These are phyloP conservation scores for Diprion similis DNA, from an alignment of 1,140 invertebrate genomes.

Conservation along the genomic window DNA sequence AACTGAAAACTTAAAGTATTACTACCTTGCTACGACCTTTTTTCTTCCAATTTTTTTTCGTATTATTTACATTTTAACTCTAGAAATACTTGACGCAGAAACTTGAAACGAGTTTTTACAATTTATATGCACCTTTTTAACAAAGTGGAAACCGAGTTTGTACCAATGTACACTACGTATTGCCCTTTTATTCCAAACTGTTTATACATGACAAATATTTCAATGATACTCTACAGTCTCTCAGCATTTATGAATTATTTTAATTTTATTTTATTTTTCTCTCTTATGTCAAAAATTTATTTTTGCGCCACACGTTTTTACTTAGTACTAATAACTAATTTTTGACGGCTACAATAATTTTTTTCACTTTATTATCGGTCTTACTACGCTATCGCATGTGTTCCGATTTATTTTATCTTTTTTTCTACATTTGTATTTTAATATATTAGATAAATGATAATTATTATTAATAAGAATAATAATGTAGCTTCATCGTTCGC, in stretches of 20 bases:
- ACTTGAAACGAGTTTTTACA: no score
- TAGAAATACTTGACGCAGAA: not conserved
- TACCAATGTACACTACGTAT: no score
- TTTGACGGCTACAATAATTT: not conserved
- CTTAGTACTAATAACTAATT: slow-evolving; percentile 2
- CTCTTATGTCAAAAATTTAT: slow-evolving; percentile 48
- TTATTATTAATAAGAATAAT: not conserved
- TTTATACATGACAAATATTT: slow-evolving; percentile 34
- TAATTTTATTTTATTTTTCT: not conserved
- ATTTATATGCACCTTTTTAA: no score
- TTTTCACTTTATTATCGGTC: slow-evolving; percentile 20
- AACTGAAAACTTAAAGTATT: not conserved
- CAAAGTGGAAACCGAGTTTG: no score
- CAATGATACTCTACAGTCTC: slow-evolving; percentile 30
- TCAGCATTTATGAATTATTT: slow-evolving; percentile 32
- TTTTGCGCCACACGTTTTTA: slow-evolving; percentile 45
- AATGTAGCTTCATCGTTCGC: not conserved
- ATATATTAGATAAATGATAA: slow-evolving; percentile 9
- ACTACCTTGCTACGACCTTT: no score
- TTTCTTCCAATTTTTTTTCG: no score
- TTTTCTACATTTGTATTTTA: slow-evolving; percentile 21
- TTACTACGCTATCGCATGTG: not conserved
- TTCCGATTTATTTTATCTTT: slow-evolving; percentile 20
- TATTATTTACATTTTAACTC: not conserved
- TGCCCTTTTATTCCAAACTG: slow-evolving; percentile 24